These are phyloP conservation scores for Crotalus helleri DNA, from an alignment of 2,113 vertebrate species.

Conservation along the genomic window DNA sequence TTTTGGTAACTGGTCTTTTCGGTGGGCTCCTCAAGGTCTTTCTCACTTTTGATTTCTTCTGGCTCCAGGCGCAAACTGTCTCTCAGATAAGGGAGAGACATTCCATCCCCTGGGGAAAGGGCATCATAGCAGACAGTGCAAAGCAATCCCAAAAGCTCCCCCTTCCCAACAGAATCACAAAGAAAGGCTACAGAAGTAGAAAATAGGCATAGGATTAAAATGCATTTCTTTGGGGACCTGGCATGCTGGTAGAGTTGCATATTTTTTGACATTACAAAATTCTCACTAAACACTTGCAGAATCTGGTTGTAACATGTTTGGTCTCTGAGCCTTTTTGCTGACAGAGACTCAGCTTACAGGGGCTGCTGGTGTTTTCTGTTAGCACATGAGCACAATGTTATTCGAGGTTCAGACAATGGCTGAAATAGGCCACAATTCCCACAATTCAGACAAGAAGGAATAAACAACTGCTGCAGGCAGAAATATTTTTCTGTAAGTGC, in stretches of 20 bases:
- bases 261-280: neutral
- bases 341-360: slow-evolving; percentile 41
- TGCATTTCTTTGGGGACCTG: too few species aligned
- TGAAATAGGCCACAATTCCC: slow-evolving; percentile 35
- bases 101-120: too few species aligned
- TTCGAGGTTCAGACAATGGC: slow-evolving; percentile 36
- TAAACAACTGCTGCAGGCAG: slow-evolving; percentile 44
- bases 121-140: too few species aligned
- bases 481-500: slow-evolving; percentile 11
- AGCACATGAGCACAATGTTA: accelerated
- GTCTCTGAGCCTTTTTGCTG: neutral
- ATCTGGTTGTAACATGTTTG: neutral
- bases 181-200: too few species aligned
- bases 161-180: too few species aligned
- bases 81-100: too few species aligned
- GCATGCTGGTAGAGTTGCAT: neutral
- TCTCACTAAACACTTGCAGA: neutral
- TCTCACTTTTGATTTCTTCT: too few species aligned
- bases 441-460: slow-evolving; percentile 32
- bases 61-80: too few species aligned
- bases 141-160: too few species aligned
- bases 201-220: too few species aligned
- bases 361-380: slow-evolving; percentile 1
- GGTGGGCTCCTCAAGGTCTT: too few species aligned
- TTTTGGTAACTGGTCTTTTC: too few species aligned